A percentile compares a stretch with the other conserved stretches of the same genome.
Conservation (phyloP, 2,888 invertebrate genomes). For the Nemotelus pantherinus region DNA sequence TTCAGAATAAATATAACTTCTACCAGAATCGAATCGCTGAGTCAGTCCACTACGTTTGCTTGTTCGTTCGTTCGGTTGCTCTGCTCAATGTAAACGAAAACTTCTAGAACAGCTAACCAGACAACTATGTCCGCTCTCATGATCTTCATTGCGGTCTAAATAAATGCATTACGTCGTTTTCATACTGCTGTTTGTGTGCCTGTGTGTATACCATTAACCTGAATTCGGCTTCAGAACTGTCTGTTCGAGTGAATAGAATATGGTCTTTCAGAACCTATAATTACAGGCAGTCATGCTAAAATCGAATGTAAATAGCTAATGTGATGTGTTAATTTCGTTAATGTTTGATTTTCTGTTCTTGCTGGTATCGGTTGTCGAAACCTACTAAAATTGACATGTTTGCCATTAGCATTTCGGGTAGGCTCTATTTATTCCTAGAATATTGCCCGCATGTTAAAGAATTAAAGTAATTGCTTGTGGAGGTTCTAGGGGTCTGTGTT, state of each 20-base stretch:
- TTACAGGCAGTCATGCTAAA: neutral
- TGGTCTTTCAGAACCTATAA: no score
- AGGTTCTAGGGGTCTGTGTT: no score
- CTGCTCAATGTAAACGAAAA: neutral
- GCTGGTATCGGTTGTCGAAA: neutral
- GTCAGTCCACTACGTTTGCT: no score
- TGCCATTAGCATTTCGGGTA: no score
- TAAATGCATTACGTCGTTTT: neutral
- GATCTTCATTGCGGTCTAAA: neutral
- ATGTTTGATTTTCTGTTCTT: neutral
- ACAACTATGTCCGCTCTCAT: neutral
- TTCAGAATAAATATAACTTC: no score
- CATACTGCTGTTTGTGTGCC: neutral
- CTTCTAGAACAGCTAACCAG: slow-evolving; percentile 1
- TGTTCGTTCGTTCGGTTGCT: neutral
- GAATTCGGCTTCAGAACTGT: neutral
- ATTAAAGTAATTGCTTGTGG: no score
- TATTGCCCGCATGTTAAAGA: no score
- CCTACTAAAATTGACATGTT: no score
- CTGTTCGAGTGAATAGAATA: no score
- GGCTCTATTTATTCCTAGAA: no score
- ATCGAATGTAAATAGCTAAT: neutral
- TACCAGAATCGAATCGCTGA: no score
- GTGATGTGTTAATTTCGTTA: slow-evolving; percentile 1
- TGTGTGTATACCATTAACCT: slow-evolving; percentile 5